Base-by-base conservation (phyloP, 2,113 vertebrate genomes). In the Calyptommatus sinebrachiatus region DNA sequence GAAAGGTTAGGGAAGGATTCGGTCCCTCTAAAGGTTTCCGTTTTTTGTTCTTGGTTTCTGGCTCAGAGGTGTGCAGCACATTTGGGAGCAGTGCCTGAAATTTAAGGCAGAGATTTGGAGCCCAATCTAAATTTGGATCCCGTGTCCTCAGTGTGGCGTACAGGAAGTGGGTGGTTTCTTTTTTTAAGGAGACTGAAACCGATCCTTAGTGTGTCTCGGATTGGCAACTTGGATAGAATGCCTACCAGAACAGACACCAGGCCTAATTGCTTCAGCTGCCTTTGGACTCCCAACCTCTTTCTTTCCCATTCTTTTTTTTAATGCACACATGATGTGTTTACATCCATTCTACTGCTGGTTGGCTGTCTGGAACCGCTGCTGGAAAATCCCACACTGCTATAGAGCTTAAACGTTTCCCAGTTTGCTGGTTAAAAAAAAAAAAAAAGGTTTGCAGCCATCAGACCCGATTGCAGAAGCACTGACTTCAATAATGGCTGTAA, bases 81-180 rank as follows among this genome's bases (percentile, higher is more conserved):
- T 1, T 81, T 85, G 86, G 85, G 82, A 87, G 85, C 82, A 1
- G 73, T 18, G 45, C 10, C 21, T 0, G 0, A 66, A 75, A 83
- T 12, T 67, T 69, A 66, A 82, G 75, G 35, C 69, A 73, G 73
- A 2, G 0, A 4, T 29, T 24, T 1, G 1, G 28, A 45, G 67
- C 70, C 74, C n/a, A 18, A 24, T 72, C 62, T 71, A 31, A 77
- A 71, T 72, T 68, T 67, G 69, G 60, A 66, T 84, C 28, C 77
- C 16, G n/a, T 50, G 48, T 73, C 78, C 70, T 72, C 76, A 67
- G 62, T 4, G n/a, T 76, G 66, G 41, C 29, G 45, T 76, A 76
- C 79, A 81, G 79, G 73, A 81, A 81, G 53, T 76, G 79, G 79
- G 73, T 62, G 73, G 79, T 81, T 81, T 81, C 73, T 78, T 71